A percentile compares a stretch with the other conserved stretches of the same genome.
These are phyloP conservation scores for Xestia ashworthii DNA, from an alignment of 2,888 invertebrate species.

Conservation along the genomic window DNA sequence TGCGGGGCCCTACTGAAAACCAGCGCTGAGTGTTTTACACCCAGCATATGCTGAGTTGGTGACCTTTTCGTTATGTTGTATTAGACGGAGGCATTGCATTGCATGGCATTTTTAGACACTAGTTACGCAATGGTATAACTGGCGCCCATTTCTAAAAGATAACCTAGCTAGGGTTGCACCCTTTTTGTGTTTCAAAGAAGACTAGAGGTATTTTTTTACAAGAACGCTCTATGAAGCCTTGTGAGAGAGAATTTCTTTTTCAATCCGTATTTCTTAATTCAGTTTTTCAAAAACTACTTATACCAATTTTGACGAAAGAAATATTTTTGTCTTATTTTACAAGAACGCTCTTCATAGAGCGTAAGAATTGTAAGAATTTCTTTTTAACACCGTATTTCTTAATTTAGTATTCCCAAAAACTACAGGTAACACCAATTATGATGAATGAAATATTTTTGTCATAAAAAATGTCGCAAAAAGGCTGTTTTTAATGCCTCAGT, in stretches of 20 bases:
- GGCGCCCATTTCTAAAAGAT: conserved; percentile 37
- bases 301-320: not conserved
- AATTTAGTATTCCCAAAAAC: not conserved
- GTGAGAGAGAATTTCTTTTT: not conserved
- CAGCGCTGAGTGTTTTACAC: no score
- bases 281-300: not conserved
- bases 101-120: not conserved
- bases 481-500: no score
- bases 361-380: not conserved
- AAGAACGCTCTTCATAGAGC: not conserved
- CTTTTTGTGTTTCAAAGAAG: not conserved
- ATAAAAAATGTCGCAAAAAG: not conserved
- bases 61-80: no score
- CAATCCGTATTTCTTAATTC: not conserved
- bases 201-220: not conserved
- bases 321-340: no score
- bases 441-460: not conserved
- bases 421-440: not conserved
- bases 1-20: no score
- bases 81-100: not conserved
- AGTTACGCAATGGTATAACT: conserved; percentile 40
- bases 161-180: conserved; percentile 56
- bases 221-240: not conserved
- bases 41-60: no score
- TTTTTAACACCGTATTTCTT: not conserved